phyloP scores from a whole-genome alignment of 2,797 vertebrate genomes.

The Loris lydekkerianus region DNA sequence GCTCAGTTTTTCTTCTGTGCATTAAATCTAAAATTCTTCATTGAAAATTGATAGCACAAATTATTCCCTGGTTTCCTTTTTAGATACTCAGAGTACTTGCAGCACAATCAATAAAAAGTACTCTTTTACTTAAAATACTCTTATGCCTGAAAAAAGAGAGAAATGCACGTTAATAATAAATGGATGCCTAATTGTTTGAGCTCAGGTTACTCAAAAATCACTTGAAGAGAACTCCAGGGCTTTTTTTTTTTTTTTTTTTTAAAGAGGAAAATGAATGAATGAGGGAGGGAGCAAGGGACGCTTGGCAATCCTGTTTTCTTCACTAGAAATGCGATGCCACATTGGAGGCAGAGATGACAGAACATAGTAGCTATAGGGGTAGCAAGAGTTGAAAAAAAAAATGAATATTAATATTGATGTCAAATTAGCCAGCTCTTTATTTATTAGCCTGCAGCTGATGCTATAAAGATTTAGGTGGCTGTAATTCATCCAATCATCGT shows the following conservation, averaged over 20 bases:
- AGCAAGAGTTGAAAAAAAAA: slow-evolving; percentile 65
- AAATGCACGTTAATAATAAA: slow-evolving; percentile 12
- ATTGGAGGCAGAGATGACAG: slow-evolving; percentile 71
- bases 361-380: slow-evolving; percentile 74
- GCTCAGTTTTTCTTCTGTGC: neutral
- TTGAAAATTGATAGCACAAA: neutral
- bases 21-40: neutral
- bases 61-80: neutral
- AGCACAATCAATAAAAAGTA: neutral
- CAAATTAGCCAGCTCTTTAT: slow-evolving; percentile 81
- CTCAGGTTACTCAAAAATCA: slow-evolving; percentile 56
- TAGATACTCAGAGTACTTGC: neutral
- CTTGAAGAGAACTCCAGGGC: slow-evolving; percentile 13
- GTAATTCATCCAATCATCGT: slow-evolving; percentile 64
- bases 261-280: slow-evolving; percentile 42
- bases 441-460: slow-evolving; percentile 76
- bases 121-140: neutral
- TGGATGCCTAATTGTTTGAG: slow-evolving; percentile 40
- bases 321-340: slow-evolving; percentile 40
- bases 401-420: slow-evolving; percentile 84
- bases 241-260: neutral
- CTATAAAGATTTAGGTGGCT: slow-evolving; percentile 81
- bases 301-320: slow-evolving; percentile 33
- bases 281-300: neutral
- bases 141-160: neutral